Percentiles rank a stretch among this genome's conserved stretches.
Evolutionary conservation across 2,113 vertebrate genomes (phyloP).

Genomic region (Perca flavescens): DNA sequence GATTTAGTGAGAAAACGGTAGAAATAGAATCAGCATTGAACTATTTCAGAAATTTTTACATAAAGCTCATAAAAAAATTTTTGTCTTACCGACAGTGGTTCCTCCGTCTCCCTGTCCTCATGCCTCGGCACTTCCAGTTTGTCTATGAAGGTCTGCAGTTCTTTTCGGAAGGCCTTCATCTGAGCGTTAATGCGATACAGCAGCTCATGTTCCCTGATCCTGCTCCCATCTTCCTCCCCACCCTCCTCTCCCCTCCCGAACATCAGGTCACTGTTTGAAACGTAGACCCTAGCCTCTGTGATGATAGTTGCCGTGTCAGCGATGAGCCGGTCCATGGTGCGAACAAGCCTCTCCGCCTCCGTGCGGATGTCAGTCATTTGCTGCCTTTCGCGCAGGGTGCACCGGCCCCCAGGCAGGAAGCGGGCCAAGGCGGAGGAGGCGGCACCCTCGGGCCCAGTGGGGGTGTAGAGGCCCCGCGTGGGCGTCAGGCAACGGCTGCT

Average conservation of each 20-base stretch:
- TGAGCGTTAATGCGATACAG: constrained; percentile 96
- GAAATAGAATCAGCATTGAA: constrained; percentile 47
- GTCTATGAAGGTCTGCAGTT: constrained; percentile 97
- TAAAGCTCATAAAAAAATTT: neutral
- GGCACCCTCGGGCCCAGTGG: constrained; percentile 86
- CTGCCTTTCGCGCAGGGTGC: constrained; percentile 88
- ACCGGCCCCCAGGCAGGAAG: constrained; percentile 84
- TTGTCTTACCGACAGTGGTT: constrained; percentile 95
- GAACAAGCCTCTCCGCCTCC: constrained; percentile 93
- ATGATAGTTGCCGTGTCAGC: constrained; percentile 95
- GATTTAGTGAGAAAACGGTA: constrained; percentile 57
- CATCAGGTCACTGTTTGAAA: constrained; percentile 90
- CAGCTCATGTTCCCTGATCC: constrained; percentile 95
- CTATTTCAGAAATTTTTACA: neutral
- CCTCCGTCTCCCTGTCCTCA: constrained; percentile 89
- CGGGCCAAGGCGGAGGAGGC: constrained; percentile 85
- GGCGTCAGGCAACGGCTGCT: constrained; percentile 91
- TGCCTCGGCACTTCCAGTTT: constrained; percentile 91
- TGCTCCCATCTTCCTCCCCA: constrained; percentile 88
- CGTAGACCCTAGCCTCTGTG: constrained; percentile 92
- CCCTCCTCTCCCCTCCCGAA: constrained; percentile 89
- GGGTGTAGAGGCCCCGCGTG: constrained; percentile 88
- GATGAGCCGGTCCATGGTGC: constrained; percentile 96
- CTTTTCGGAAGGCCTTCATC: constrained; percentile 98
- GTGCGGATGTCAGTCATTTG: constrained; percentile 95